These are phyloP conservation scores for Conomelus anceps DNA, from an alignment of 2,888 invertebrate species.

Conservation along the genomic window DNA sequence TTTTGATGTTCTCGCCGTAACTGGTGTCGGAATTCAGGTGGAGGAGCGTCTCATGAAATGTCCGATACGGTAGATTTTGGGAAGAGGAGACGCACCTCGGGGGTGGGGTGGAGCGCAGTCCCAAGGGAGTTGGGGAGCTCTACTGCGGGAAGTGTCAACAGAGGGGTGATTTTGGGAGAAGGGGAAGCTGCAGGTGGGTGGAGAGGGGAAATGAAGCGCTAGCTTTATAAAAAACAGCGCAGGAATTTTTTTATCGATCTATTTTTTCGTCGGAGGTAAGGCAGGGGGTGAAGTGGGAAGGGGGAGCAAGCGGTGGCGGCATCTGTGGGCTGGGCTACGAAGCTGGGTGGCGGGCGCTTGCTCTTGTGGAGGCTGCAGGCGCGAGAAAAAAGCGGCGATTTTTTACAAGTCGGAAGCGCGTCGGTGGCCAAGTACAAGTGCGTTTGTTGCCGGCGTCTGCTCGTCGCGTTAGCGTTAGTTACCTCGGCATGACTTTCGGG, in stretches of 20 bases:
- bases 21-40: neutral
- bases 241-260: slow-evolving; percentile 39
- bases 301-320: neutral
- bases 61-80: neutral
- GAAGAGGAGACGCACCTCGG: slow-evolving; percentile 7
- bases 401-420: neutral
- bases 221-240: slow-evolving; percentile 38
- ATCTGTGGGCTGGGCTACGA: neutral
- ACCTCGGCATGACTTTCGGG: neutral
- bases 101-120: slow-evolving; percentile 8
- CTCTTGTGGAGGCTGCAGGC: neutral
- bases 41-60: neutral
- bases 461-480: neutral
- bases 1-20: neutral
- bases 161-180: slow-evolving; percentile 7
- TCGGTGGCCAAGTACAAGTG: neutral
- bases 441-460: neutral
- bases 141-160: slow-evolving; percentile 18
- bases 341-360: neutral
- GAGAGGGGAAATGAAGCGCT: slow-evolving; percentile 33
- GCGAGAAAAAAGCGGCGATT: slow-evolving; percentile 1
- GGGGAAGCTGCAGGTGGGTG: slow-evolving; percentile 23
- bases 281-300: neutral
- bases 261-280: slow-evolving; percentile 28
- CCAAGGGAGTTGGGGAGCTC: neutral